Evolutionary conservation across 2,888 invertebrate genomes (phyloP).

Genomic region (Plebejus melissa): DNA sequence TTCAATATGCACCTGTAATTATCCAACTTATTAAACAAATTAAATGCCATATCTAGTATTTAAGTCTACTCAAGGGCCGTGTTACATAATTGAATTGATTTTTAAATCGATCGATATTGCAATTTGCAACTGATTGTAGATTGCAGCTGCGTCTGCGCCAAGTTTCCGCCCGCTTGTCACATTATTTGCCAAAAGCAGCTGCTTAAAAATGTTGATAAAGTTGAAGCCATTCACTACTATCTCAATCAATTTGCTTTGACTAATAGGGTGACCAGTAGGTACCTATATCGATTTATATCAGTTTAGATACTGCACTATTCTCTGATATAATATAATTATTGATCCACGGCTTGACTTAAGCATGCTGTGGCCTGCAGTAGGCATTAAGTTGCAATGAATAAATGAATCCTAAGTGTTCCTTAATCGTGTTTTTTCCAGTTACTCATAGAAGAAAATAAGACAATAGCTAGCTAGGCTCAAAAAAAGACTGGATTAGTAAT

Average conservation of each 20-base stretch:
- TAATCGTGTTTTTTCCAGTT: too few relatives aligned
- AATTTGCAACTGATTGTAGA: not conserved
- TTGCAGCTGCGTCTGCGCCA: not conserved
- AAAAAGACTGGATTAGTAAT: too few relatives aligned
- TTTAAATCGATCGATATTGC: not conserved
- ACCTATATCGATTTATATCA: not conserved
- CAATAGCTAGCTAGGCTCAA: too few relatives aligned
- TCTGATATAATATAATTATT: too few relatives aligned
- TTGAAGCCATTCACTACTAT: not conserved
- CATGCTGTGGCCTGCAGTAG: too few relatives aligned
- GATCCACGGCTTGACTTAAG: too few relatives aligned
- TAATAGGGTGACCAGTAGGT: not conserved
- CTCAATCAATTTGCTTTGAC: not conserved
- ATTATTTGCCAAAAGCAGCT: not conserved
- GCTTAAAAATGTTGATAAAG: not conserved
- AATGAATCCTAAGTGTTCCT: too few relatives aligned
- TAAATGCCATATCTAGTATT: too few relatives aligned
- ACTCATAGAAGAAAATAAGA: too few relatives aligned
- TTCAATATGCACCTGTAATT: not conserved
- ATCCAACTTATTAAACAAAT: not conserved
- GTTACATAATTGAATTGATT: not conserved
- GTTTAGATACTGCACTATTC: not conserved
- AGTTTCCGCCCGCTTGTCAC: not conserved
- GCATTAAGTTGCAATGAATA: too few relatives aligned
- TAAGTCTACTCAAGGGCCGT: too few relatives aligned